phyloP scores from a whole-genome alignment of 2,113 vertebrate genomes.

The Aspidoscelis tigris region DNA sequence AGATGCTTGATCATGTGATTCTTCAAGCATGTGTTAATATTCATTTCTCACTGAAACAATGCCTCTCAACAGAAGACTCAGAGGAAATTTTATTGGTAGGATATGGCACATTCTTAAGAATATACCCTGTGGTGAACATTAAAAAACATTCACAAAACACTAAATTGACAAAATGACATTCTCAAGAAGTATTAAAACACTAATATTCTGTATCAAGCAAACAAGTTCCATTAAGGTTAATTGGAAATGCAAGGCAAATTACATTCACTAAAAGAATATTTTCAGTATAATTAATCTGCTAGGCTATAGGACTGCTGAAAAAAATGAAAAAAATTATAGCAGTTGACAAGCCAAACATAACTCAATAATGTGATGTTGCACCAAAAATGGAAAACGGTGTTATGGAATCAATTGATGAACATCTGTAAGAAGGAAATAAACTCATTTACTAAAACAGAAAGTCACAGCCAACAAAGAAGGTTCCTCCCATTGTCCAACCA shows the following conservation, averaged over 20 bases:
- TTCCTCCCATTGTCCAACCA: too few relatives aligned
- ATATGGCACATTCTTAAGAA: constrained; percentile 38
- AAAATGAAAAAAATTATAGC: constrained; percentile 6
- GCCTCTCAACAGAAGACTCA: constrained; percentile 1
- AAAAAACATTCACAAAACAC: constrained; percentile 43
- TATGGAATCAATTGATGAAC: constrained; percentile 28
- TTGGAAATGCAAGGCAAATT: constrained; percentile 18
- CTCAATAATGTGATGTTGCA: constrained; percentile 24
- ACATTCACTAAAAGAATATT: constrained; percentile 36
- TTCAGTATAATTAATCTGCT: constrained; percentile 36
- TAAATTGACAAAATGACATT: constrained; percentile 33
- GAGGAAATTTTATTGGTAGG: neutral
- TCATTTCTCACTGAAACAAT: constrained; percentile 35
- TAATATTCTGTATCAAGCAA: constrained; percentile 30
- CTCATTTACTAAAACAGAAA: constrained; percentile 3
- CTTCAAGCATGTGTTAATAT: constrained; percentile 36
- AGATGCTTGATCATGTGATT: constrained; percentile 43
- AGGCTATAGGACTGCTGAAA: constrained; percentile 11
- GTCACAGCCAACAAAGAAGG: too few relatives aligned
- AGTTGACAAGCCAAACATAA: constrained; percentile 20
- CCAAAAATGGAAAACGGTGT: constrained; percentile 35
- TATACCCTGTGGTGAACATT: constrained; percentile 25
- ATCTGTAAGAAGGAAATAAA: constrained; percentile 14
- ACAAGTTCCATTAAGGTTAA: constrained; percentile 48
- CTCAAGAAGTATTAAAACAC: constrained; percentile 42